Conservation (phyloP, 2,888 invertebrate species). For the Drosophila imparisetae region DNA sequence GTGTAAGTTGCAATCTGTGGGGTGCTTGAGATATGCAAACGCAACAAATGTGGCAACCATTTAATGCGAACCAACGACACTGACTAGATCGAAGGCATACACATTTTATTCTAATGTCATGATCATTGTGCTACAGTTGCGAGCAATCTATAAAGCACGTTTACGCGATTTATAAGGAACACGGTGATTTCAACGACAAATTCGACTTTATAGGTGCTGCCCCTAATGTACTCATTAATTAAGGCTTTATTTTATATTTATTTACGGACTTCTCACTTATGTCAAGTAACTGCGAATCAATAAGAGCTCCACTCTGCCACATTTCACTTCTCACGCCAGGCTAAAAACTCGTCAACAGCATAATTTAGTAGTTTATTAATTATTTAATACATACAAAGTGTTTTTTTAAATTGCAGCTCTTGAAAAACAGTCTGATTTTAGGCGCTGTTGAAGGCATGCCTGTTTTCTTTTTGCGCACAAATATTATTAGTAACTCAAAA, state of each 20-base stretch:
- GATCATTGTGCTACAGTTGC: slow-evolving; percentile 51
- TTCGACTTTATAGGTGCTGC: slow-evolving; percentile 75
- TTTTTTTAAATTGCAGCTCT: slow-evolving; percentile 10
- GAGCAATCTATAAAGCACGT: slow-evolving; percentile 62
- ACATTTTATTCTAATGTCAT: slow-evolving; percentile 51
- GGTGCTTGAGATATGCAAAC: slow-evolving; percentile 68
- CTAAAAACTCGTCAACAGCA: slow-evolving; percentile 1
- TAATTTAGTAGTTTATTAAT: slow-evolving; percentile 36
- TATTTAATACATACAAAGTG: slow-evolving; percentile 23
- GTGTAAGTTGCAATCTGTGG: slow-evolving; percentile 75
- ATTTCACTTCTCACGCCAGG: slow-evolving; percentile 23
- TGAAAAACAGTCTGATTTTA: slow-evolving; percentile 24
- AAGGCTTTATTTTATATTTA: not conserved
- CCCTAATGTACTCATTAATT: not conserved
- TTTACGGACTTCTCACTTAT: not conserved
- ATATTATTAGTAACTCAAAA: slow-evolving; percentile 66
- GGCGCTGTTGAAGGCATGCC: slow-evolving; percentile 39
- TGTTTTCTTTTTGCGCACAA: slow-evolving; percentile 78
- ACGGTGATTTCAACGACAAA: slow-evolving; percentile 70
- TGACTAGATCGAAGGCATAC: not conserved
- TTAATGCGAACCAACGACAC: slow-evolving; percentile 15
- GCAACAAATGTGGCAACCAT: slow-evolving; percentile 19
- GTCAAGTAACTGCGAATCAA: slow-evolving; percentile 5
- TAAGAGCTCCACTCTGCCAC: slow-evolving; percentile 3
- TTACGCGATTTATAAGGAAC: slow-evolving; percentile 66